Conservation (phyloP, 1,140 invertebrate genomes). For the Lethrus apterus region DNA sequence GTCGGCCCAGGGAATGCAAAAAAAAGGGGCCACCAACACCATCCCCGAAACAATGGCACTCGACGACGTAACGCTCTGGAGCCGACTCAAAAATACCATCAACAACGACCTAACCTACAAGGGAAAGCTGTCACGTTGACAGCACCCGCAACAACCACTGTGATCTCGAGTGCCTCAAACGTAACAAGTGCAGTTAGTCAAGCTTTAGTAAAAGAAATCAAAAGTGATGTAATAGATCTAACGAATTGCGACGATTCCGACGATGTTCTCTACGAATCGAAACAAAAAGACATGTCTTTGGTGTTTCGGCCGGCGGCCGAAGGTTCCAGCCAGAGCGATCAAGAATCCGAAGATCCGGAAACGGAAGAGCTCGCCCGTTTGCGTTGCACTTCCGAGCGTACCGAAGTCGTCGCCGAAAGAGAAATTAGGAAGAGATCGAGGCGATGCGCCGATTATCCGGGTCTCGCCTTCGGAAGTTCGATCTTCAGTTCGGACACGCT, state of each 20-base stretch:
- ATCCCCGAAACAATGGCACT: slow-evolving; percentile 51
- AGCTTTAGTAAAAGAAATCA: not conserved
- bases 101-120: slow-evolving; percentile 33
- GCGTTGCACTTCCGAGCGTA: slow-evolving; percentile 77
- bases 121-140: slow-evolving; percentile 7
- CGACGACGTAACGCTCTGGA: slow-evolving; percentile 40
- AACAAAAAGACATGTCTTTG: slow-evolving; percentile 41
- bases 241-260: slow-evolving; percentile 37
- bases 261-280: slow-evolving; percentile 19
- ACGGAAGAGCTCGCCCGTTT: slow-evolving; percentile 70
- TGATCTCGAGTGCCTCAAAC: slow-evolving; percentile 23
- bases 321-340: slow-evolving; percentile 45
- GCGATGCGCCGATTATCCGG: slow-evolving; percentile 85
- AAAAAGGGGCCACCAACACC: slow-evolving; percentile 72
- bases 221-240: slow-evolving; percentile 38
- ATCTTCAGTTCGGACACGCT: slow-evolving; percentile 94
- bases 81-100: slow-evolving; percentile 18
- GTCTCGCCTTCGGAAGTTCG: slow-evolving; percentile 80
- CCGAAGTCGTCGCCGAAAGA: slow-evolving; percentile 78
- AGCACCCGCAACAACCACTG: slow-evolving; percentile 35
- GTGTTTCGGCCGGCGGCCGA: slow-evolving; percentile 46
- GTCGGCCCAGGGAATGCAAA: slow-evolving; percentile 53
- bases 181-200: slow-evolving; percentile 14
- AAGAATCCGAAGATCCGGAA: slow-evolving; percentile 57
- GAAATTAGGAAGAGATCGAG: slow-evolving; percentile 65